phyloP scores from a whole-genome alignment of 2,113 vertebrate species.

The Scomber japonicus region DNA sequence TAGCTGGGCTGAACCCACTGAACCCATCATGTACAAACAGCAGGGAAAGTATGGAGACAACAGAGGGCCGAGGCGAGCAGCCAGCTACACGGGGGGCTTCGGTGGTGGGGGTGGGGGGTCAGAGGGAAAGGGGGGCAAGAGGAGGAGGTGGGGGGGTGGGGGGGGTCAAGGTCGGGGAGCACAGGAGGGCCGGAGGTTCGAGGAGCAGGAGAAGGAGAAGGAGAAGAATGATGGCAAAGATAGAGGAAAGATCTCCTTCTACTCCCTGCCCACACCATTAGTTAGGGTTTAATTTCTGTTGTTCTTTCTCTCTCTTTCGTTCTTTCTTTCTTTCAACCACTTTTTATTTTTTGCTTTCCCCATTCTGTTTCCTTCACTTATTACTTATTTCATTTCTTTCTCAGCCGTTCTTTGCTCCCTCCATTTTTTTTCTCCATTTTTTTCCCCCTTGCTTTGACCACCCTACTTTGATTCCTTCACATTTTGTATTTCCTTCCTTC shows the following conservation, averaged over 20 bases:
- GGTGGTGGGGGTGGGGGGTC: neutral
- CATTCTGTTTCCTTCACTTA: neutral
- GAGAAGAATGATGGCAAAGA: neutral
- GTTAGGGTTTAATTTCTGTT: neutral
- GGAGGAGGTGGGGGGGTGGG: neutral
- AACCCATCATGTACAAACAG: conserved; percentile 74
- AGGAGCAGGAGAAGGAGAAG: conserved; percentile 7
- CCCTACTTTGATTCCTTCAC: too few relatives aligned
- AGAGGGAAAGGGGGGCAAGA: neutral
- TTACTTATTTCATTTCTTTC: neutral
- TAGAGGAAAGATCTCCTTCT: neutral
- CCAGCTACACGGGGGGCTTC: conserved; percentile 43
- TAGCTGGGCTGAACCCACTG: conserved; percentile 74
- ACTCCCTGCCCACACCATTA: neutral
- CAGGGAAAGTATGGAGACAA: conserved; percentile 60
- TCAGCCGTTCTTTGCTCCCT: neutral
- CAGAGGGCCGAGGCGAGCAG: conserved; percentile 37
- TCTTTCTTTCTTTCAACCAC: neutral
- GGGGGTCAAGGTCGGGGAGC: conserved; percentile 6
- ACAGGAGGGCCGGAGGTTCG: neutral
- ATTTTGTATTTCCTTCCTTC: neutral
- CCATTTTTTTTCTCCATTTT: neutral
- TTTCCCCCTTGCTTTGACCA: too few relatives aligned
- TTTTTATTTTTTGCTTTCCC: neutral
- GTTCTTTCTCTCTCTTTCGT: neutral